Evolutionary conservation across 2,797 vertebrate species (phyloP), one percentile per base, ranked within the genome.

Genomic region (Lates japonicus): DNA sequence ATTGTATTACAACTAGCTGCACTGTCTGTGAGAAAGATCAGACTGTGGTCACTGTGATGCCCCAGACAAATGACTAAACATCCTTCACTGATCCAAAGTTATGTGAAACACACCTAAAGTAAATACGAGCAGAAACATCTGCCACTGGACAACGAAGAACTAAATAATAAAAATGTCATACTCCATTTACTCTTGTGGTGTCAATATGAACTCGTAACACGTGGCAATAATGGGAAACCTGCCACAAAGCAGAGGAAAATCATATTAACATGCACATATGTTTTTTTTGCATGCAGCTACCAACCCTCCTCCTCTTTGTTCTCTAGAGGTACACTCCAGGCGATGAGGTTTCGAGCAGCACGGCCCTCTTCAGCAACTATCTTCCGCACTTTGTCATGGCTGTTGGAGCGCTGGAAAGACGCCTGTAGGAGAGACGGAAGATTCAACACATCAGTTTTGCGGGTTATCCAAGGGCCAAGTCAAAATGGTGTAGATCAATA

Each of bases 301-400:
- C 16, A 82, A 97, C 98, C 97, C 78, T 99, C 98, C 72, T 99
- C 98, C 22, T 99, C 98, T 88, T 97, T 99, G 94, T 66, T 98
- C 78, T 99, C 97, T 37, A 99, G 88, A 0, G 98, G 98, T 3
- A 99, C 98, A 0, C 96, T 99, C 98, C 98, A 99, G 0, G 98
- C 97, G 35, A 99, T 99, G 64, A 99, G 94, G 86, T 99, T 99
- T 82, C 98, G 95, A 63, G 98, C 98, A 44, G 98, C 96, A 0
- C 98, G 97, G 9, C 98, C 98, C 85, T 99, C 98, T 87, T 99
- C 98, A 2, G 98, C 98, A 54, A 99, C 98, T 33, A 99, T 99
- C 86, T 95, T 98, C 88, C 98, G 96, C 76, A 99, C 98, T 93
- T 99, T 99, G 93, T 99, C 98, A 65, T 99, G 98, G 87, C 98